phyloP scores from a whole-genome alignment of 2,888 invertebrate genomes.

The Seira musarum region DNA sequence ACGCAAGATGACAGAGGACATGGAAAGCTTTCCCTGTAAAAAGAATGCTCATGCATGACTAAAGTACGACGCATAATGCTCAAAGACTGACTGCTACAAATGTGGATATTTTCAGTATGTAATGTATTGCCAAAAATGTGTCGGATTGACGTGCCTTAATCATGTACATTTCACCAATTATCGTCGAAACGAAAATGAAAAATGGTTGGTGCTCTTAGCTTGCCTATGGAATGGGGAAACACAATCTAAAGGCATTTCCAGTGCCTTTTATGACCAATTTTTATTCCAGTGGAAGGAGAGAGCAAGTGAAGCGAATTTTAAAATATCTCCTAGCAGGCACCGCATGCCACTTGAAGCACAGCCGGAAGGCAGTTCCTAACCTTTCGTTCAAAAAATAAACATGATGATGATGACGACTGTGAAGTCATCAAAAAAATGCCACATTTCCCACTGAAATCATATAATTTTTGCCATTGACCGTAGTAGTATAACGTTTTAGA shows the following conservation, averaged over 20 bases:
- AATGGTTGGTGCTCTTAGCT: too few relatives aligned
- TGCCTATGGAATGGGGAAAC: too few relatives aligned
- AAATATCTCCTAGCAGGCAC: too few relatives aligned
- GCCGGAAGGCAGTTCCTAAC: background rate
- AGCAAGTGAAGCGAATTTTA: too few relatives aligned
- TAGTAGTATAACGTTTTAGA: too few relatives aligned
- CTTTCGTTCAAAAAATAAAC: background rate
- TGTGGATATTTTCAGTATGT: slow-evolving; percentile 9
- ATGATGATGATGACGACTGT: background rate
- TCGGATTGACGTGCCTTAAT: slow-evolving; percentile 35
- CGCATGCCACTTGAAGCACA: background rate
- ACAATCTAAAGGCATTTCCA: too few relatives aligned
- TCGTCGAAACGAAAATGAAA: slow-evolving; percentile 57
- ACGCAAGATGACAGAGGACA: slow-evolving; percentile 58
- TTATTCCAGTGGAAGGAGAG: too few relatives aligned
- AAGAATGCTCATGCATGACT: slow-evolving; percentile 40
- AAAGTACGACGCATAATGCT: background rate
- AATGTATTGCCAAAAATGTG: background rate
- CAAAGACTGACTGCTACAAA: background rate
- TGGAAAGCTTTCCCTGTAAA: slow-evolving; percentile 21
- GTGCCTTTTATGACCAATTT: too few relatives aligned
- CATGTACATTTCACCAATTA: slow-evolving; percentile 56
- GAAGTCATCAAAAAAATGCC: background rate
- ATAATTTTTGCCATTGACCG: background rate
- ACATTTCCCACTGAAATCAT: too few relatives aligned